Conservation (phyloP, 2,888 invertebrate genomes). For the Halictus quadricinctus region DNA sequence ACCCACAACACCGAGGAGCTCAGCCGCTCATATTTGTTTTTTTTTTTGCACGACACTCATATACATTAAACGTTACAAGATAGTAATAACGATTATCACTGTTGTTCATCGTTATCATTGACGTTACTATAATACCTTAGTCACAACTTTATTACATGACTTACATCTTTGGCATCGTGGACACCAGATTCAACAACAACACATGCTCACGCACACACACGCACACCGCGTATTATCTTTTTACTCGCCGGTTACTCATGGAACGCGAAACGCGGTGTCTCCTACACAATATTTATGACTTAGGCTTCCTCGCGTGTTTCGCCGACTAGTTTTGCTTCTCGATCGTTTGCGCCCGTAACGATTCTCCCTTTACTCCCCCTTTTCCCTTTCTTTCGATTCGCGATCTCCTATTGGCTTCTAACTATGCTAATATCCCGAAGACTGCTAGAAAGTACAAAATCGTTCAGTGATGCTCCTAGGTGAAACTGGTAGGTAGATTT, state of each 20-base stretch:
- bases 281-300: conserved; percentile 42
- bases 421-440: background rate
- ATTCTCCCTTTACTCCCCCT: background rate
- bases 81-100: conserved; percentile 75
- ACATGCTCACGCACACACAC: conserved; percentile 35
- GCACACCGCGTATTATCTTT: conserved; percentile 25
- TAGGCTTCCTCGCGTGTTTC: conserved; percentile 49
- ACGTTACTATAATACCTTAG: conserved; percentile 68
- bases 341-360: conserved; percentile 27
- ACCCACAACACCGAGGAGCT: conserved; percentile 82
- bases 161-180: conserved; percentile 72
- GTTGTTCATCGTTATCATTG: conserved; percentile 68
- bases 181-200: conserved; percentile 69
- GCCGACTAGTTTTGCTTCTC: conserved; percentile 12
- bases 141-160: conserved; percentile 68
- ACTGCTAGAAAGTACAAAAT: background rate
- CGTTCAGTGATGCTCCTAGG: background rate
- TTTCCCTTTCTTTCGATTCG: background rate
- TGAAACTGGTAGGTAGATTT: background rate
- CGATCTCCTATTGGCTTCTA: background rate
- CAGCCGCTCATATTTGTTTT: conserved; percentile 75
- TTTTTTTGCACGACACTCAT: conserved; percentile 80
- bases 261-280: conserved; percentile 47
- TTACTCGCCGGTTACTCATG: conserved; percentile 21
- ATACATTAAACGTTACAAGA: conserved; percentile 80